These are phyloP conservation scores for Brachyalestes nurse DNA, from an alignment of 2,797 vertebrate species.

Conservation along the genomic window DNA sequence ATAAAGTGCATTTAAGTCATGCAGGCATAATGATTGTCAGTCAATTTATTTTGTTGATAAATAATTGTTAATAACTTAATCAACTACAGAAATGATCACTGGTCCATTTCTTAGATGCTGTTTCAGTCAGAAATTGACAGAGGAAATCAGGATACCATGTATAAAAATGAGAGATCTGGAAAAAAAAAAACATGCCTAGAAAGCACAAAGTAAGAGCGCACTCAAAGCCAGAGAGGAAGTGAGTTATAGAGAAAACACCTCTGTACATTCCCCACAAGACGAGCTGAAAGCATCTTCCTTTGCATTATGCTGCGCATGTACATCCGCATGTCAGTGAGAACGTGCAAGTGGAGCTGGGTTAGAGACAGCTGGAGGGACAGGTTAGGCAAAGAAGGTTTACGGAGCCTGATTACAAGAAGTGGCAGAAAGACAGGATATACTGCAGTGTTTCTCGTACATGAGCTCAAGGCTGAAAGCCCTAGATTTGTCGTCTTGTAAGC, in stretches of 20 bases:
- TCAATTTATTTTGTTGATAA: background rate
- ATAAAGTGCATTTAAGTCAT: background rate
- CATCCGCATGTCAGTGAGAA: constrained; percentile 23
- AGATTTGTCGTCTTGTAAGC: background rate
- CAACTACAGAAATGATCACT: background rate
- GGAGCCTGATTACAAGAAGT: constrained; percentile 9
- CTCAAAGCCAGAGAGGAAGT: constrained; percentile 64
- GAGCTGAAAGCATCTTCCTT: constrained; percentile 57
- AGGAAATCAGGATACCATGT: background rate
- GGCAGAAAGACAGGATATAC: constrained; percentile 69
- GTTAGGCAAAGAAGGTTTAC: constrained; percentile 1
- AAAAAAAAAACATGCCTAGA: constrained; percentile 58
- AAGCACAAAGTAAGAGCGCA: constrained; percentile 57
- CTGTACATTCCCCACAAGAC: constrained; percentile 63
- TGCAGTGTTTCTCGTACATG: constrained; percentile 42
- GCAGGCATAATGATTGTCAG: background rate
- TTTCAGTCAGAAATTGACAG: background rate
- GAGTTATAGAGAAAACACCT: constrained; percentile 66
- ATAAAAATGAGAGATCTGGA: constrained; percentile 12
- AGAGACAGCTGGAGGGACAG: constrained; percentile 26
- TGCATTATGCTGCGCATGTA: constrained; percentile 48
- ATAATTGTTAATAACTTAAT: background rate
- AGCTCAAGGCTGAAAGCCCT: constrained; percentile 38
- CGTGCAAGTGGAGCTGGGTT: constrained; percentile 62
- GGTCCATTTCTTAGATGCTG: background rate